These are phyloP conservation scores for Tachina lurida DNA, from an alignment of 2,888 invertebrate genomes.

Conservation along the genomic window DNA sequence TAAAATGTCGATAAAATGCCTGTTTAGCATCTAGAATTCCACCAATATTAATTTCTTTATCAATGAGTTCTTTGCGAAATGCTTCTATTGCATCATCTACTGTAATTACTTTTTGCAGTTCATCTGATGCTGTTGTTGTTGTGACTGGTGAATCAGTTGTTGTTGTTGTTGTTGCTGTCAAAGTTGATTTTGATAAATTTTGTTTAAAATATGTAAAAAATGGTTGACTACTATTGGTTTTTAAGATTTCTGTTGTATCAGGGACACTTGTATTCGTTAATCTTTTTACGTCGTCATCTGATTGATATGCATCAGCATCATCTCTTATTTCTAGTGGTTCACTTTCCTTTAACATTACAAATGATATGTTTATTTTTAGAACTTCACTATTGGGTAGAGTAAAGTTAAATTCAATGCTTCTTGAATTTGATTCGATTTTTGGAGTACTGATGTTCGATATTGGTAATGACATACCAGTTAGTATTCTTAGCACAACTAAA, in stretches of 20 bases:
- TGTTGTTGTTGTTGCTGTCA: not conserved
- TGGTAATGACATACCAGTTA: not conserved
- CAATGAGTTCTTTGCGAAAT: too few species aligned
- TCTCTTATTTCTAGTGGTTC: slow-evolving; percentile 3
- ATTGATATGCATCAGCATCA: not conserved
- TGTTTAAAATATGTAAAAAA: not conserved
- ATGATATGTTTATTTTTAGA: slow-evolving; percentile 26
- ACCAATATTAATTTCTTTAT: not conserved
- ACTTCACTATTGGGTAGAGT: slow-evolving; percentile 32
- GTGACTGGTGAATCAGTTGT: not conserved
- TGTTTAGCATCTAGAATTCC: not conserved
- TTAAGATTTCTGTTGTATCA: not conserved
- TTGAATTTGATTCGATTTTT: not conserved
- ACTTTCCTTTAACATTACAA: slow-evolving; percentile 5
- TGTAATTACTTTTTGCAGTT: not conserved
- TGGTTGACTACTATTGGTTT: not conserved
- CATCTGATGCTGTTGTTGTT: not conserved
- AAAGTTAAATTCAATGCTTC: too few species aligned
- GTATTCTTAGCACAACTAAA: not conserved
- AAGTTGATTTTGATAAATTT: not conserved
- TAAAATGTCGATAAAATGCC: slow-evolving; percentile 15
- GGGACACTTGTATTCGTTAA: not conserved
- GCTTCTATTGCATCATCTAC: too few species aligned
- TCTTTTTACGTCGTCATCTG: too few species aligned
- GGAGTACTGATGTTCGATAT: not conserved